Percentiles rank a stretch among this genome's conserved stretches.
These are phyloP conservation scores for Notocelia uddmanniana DNA, from an alignment of 2,888 invertebrate genomes.

Conservation along the genomic window DNA sequence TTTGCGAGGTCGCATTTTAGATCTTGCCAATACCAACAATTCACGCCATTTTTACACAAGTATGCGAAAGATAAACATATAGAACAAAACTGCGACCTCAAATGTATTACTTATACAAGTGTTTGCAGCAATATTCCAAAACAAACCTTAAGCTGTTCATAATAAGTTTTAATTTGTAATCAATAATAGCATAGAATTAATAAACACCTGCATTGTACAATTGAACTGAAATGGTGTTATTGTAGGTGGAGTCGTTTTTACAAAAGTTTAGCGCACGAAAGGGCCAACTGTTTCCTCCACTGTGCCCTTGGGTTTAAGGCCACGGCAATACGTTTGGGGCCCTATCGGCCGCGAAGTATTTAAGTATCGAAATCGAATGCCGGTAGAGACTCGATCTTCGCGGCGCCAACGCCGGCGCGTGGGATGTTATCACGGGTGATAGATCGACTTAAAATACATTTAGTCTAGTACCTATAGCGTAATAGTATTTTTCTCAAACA, in stretches of 20 bases:
- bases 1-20: neutral
- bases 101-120: slow-evolving; percentile 33
- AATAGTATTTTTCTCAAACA: no score
- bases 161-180: neutral
- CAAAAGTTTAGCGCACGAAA: neutral
- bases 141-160: neutral
- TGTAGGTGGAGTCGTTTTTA: neutral
- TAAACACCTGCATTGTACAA: slow-evolving; percentile 16
- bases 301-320: slow-evolving; percentile 16
- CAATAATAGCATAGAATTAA: neutral
- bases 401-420: slow-evolving; percentile 8
- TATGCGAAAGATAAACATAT: slow-evolving; percentile 26
- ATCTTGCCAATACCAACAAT: slow-evolving; percentile 5
- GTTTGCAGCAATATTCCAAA: neutral
- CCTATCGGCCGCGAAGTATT: slow-evolving; percentile 13
- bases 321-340: neutral
- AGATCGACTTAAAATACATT: neutral
- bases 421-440: neutral
- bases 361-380: slow-evolving; percentile 7
- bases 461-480: no score
- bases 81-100: slow-evolving; percentile 27
- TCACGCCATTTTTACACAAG: slow-evolving; percentile 7
- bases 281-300: neutral
- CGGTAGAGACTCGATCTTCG: slow-evolving; percentile 1
- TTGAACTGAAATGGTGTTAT: neutral